These are phyloP conservation scores for Morone saxatilis DNA, from an alignment of 2,113 vertebrate species.

Conservation along the genomic window DNA sequence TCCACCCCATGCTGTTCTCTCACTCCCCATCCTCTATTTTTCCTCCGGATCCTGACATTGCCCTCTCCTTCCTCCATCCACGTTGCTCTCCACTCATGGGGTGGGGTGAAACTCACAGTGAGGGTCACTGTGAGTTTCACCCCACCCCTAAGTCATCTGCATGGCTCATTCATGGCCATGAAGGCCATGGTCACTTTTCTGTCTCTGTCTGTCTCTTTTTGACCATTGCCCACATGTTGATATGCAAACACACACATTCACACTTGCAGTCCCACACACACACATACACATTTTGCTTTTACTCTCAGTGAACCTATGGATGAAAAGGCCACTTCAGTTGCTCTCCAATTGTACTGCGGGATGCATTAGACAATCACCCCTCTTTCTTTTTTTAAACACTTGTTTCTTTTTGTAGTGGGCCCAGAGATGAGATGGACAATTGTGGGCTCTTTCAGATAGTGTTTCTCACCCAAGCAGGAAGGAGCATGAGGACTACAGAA, in stretches of 20 bases:
- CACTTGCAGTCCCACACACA: not conserved
- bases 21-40: conserved; percentile 54
- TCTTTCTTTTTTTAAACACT: conserved; percentile 19
- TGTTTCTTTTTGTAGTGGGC: conserved; percentile 47
- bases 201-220: conserved; percentile 17
- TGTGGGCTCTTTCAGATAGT: conserved; percentile 69
- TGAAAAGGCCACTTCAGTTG: conserved; percentile 53
- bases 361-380: conserved; percentile 39
- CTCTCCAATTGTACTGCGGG: conserved; percentile 42
- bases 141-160: not conserved
- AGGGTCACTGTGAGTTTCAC: conserved; percentile 9
- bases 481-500: conserved; percentile 77
- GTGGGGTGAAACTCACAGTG: too few species aligned
- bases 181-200: not conserved
- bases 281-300: conserved; percentile 45
- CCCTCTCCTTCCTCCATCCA: conserved; percentile 40
- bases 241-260: conserved; percentile 32
- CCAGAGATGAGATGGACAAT: conserved; percentile 71
- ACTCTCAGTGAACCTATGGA: conserved; percentile 38
- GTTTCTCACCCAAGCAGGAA: conserved; percentile 80
- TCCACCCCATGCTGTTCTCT: conserved; percentile 74
- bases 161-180: conserved; percentile 46
- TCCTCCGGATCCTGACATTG: conserved; percentile 59
- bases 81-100: conserved; percentile 22
- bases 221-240: conserved; percentile 21